Conservation (phyloP, 2,888 invertebrate species). For the Idaea aversata region DNA sequence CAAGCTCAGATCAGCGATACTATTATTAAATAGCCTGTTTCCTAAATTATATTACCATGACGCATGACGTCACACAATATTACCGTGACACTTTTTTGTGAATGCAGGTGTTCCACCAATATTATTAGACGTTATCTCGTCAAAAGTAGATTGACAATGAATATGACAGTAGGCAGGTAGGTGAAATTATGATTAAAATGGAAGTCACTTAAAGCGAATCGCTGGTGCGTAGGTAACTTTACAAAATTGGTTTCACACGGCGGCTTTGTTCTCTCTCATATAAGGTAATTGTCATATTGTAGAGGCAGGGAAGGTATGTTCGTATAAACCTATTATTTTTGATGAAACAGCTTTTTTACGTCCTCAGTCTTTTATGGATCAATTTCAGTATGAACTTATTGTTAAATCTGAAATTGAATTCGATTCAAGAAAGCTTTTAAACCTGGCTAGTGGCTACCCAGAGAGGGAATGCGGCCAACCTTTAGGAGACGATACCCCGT, state of each 20-base stretch:
- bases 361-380: neutral
- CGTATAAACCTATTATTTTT: neutral
- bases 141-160: no score
- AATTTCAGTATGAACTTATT: neutral
- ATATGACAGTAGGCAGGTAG: no score
- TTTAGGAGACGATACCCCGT: no score
- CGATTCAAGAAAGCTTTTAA: neutral
- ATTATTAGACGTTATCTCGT: no score
- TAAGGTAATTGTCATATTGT: neutral
- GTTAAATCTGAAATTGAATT: neutral
- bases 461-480: no score
- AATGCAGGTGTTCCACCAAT: no score
- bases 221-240: neutral
- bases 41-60: no score
- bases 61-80: no score
- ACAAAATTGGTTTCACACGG: neutral
- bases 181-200: neutral
- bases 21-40: no score
- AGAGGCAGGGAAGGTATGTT: neutral
- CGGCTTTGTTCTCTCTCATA: neutral
- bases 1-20: no score
- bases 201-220: neutral
- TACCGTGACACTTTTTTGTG: no score
- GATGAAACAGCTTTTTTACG: neutral
- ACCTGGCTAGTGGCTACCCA: no score